Base-by-base conservation (phyloP, 2,797 vertebrate species). In the Tragopan temminckii region DNA sequence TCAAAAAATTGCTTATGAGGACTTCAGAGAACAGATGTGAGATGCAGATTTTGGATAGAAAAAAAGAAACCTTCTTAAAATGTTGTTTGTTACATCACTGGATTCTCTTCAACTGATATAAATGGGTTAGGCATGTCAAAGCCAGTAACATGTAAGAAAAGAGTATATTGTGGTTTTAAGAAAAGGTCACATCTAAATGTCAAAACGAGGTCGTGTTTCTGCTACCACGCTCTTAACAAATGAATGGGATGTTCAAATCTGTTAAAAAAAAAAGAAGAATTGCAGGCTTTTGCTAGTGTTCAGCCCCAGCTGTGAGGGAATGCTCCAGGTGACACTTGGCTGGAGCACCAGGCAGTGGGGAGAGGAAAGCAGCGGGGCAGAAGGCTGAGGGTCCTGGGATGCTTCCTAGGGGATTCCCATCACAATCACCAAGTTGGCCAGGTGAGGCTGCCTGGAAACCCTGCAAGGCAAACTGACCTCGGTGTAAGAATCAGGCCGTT, bases 121-220 rank as follows among this genome's bases (percentile, higher is more conserved):
- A 88, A 46, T 9, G 55, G 27, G 38, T 76, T 95, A 67, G 90
- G 45, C 90, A 69, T 43, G n/a, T 57, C 42, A 77, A 80, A 80
- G 36, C 59, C 58, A 57, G 86, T 64, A 80, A 59, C 72, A 85
- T 45, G 64, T 68, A 93, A 77, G 52, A 62, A 74, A 29, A 33
- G 23, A 83, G 20, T 27, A 35, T 36, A 76, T 38, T 77, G 57
- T 85, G 59, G 57, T 88, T 83, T 79, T 89, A 80, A 93, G 70
- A 81, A 92, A 87, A 87, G 46, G 38, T 81, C 23, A 17, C 35
- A 79, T 94, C 94, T 95, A 90, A 94, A 95, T 93, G 76, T 86
- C 92, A 96, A 62, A 74, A 95, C 77, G 21, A 38, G 79, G 78
- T 75, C 1, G 0, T 71, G 57, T 90, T 94, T 82, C 91, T 96